These are phyloP conservation scores for Ophioderma brevispina DNA, from an alignment of 35 echinoderm and acorn worm genomes.

Conservation along the genomic window DNA sequence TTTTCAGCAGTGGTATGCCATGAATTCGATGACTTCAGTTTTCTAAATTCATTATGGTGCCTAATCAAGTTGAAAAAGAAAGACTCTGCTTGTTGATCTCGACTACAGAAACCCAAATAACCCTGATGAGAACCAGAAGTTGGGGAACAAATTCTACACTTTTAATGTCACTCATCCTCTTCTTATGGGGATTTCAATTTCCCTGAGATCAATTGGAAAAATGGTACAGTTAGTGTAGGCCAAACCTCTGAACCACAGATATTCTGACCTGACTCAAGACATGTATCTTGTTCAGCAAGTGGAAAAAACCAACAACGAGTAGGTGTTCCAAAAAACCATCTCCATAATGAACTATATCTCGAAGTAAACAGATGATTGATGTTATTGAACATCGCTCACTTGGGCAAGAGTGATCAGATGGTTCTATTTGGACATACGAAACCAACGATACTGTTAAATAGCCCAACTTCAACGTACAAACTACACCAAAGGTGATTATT, in stretches of 20 bases:
- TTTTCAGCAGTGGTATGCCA: not conserved
- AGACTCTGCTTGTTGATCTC: not conserved
- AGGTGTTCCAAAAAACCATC: too few species aligned
- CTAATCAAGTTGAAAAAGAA: too few species aligned
- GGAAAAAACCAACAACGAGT: not conserved
- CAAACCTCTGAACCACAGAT: not conserved
- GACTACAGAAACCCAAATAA: conserved; percentile 3
- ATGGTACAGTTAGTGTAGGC: not conserved
- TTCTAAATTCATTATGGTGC: not conserved
- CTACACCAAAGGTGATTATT: too few species aligned
- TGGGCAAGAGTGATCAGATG: too few species aligned
- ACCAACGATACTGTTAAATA: too few species aligned
- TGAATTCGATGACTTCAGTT: not conserved
- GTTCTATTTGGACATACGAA: too few species aligned
- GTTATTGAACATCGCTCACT: too few species aligned
- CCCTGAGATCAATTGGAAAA: not conserved
- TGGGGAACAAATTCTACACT: not conserved
- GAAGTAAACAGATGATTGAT: too few species aligned
- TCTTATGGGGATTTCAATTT: conserved; percentile 9
- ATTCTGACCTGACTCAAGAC: not conserved
- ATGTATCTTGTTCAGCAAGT: not conserved
- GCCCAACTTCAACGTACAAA: too few species aligned
- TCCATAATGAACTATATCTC: too few species aligned
- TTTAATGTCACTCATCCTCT: not conserved
- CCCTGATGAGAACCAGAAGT: not conserved